Conservation (phyloP, 2,113 vertebrate species). For the Alosa alosa region DNA sequence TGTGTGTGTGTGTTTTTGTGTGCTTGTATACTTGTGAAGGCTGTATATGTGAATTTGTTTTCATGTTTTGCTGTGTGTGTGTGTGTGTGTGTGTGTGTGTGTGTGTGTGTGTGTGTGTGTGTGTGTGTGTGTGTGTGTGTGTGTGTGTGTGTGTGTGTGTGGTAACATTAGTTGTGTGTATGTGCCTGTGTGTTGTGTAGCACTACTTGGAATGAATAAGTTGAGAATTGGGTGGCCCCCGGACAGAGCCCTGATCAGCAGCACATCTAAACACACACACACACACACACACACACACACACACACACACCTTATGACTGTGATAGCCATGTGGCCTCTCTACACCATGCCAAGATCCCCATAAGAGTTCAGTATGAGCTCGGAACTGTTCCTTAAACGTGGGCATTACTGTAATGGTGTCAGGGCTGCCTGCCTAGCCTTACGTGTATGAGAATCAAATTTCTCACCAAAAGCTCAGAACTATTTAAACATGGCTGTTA, state of each 20-base stretch:
- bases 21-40: no score
- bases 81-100: neutral
- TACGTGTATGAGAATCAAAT: neutral
- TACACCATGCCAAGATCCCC: neutral
- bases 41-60: no score
- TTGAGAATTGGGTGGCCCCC: neutral
- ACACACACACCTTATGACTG: neutral
- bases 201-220: neutral
- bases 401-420: neutral
- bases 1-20: neutral
- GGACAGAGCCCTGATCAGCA: neutral
- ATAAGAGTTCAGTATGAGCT: neutral
- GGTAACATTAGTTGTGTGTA: neutral
- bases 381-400: neutral
- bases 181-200: neutral
- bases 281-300: slow-evolving; percentile 15
- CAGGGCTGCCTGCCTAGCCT: neutral
- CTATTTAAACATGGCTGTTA: neutral
- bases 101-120: neutral
- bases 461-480: neutral
- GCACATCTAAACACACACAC: no score
- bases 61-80: neutral
- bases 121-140: neutral
- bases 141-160: neutral
- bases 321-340: neutral